These are phyloP conservation scores for Anoncus sp. DNA, from an alignment of 2,888 invertebrate genomes.

Conservation along the genomic window DNA sequence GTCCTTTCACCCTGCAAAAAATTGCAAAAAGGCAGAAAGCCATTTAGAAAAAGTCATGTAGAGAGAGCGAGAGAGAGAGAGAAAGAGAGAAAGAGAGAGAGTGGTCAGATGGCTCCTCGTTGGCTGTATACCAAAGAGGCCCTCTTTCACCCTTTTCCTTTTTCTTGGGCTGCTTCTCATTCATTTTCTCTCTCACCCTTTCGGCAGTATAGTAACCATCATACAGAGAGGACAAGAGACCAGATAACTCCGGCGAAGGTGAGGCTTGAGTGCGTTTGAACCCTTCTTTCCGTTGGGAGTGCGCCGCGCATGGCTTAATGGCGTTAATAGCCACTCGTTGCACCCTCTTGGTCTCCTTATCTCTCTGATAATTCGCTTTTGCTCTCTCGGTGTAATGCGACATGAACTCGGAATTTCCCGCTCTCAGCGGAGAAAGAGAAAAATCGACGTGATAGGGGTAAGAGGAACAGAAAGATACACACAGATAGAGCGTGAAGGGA, in stretches of 20 bases:
- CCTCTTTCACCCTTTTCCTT: slow-evolving; percentile 28
- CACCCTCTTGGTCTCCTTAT: slow-evolving; percentile 58
- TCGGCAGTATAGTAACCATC: background rate
- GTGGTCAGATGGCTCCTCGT: slow-evolving; percentile 25
- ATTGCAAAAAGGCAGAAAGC: slow-evolving; percentile 29
- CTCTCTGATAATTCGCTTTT: slow-evolving; percentile 56
- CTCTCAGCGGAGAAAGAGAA: slow-evolving; percentile 21
- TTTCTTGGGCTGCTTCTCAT: slow-evolving; percentile 15
- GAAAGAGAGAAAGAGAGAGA: slow-evolving; percentile 6
- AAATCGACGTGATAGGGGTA: slow-evolving; percentile 16
- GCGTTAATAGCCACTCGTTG: slow-evolving; percentile 73
- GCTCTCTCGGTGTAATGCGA: slow-evolving; percentile 44
- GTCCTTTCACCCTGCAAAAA: slow-evolving; percentile 23
- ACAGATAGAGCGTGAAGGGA: too few species aligned
- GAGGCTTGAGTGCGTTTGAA: slow-evolving; percentile 57
- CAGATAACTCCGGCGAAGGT: slow-evolving; percentile 39
- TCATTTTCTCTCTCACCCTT: slow-evolving; percentile 12
- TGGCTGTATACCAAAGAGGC: slow-evolving; percentile 23
- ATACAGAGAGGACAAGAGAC: slow-evolving; percentile 40
- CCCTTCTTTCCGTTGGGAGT: slow-evolving; percentile 31
- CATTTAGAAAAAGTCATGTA: slow-evolving; percentile 21
- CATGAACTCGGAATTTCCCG: slow-evolving; percentile 29
- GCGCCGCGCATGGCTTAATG: slow-evolving; percentile 67
- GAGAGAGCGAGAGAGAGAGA: background rate
- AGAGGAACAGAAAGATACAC: too few species aligned